Evolutionary conservation across 1,140 invertebrate genomes (phyloP), one percentile per base, ranked within the genome.

Genomic region (Cherax destructor): DNA sequence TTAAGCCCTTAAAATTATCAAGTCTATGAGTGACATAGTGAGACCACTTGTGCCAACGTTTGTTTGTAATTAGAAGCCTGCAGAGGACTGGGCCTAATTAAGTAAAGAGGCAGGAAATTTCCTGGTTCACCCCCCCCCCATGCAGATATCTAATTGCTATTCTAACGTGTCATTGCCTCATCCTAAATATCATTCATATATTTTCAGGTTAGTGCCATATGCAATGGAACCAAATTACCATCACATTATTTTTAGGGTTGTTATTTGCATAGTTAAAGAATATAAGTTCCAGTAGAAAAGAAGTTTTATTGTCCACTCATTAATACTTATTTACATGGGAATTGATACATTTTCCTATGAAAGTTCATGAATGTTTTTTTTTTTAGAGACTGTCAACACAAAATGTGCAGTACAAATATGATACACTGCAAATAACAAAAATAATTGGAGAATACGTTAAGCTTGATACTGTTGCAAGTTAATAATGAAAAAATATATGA

Each of bases 141-240:
- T 91, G 88, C 83, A 91, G 88, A 49, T 78, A 76, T 91, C 88
- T 91, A 79, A 91, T 85, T 86, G 81, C 81, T 83, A 79, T 85
- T 85, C 76, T 50, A 86, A 91, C 81, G 88, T 91, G 74, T 91
- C 77, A 85, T 91, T 30, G 52, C 74, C 50, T 90, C 88, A 90
- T 90, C 83, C 76, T 85, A 91, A 91, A 91, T 91, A 88, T 88
- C 81, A 84, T 84, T 91, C 88, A 86, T 91, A 91, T 91, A 91
- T 91, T 91, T 91, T 91, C 88, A 91, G 88, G 88, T 91, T 91
- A 90, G 88, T 91, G 88, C 88, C 88, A 91, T 91, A 91, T 65
- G 88, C 88, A 91, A 84, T 50, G 77, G 88, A 85, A 91, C 88
- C 88, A 91, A 56, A 79, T 85, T 50, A 77, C 74, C 88, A 91